Conservation (phyloP, 2,888 invertebrate genomes). For the Drosophila pseudotakahashii region DNA sequence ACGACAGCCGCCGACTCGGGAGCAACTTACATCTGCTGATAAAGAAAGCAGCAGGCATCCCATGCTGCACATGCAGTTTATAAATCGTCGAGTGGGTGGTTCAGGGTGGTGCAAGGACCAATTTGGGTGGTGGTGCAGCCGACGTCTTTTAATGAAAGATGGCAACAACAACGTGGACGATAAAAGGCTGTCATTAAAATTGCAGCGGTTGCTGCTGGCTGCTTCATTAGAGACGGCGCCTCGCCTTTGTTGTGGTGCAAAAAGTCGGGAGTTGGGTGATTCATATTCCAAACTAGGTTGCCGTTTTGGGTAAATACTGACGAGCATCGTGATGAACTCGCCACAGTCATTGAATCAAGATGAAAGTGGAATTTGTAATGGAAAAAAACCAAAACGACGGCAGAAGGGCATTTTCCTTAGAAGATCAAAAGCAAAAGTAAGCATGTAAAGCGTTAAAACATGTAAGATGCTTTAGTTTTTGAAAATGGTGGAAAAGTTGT, state of each 20-base stretch:
- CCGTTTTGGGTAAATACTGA: constrained; percentile 64
- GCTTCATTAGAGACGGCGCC: constrained; percentile 58
- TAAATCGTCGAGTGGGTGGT: constrained; percentile 1
- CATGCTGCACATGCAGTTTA: constrained; percentile 15
- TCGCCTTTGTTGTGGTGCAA: constrained; percentile 36
- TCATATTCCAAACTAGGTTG: constrained; percentile 63
- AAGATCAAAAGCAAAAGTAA: background rate
- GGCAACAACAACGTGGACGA: constrained; percentile 68
- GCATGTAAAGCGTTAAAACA: background rate
- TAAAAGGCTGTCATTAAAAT: constrained; percentile 77
- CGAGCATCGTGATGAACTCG: constrained; percentile 38
- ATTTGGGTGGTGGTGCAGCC: constrained; percentile 9
- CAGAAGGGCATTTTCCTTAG: background rate
- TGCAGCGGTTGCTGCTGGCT: constrained; percentile 53
- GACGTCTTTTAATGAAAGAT: constrained; percentile 73
- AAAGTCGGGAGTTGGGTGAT: constrained; percentile 8
- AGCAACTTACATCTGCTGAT: constrained; percentile 80
- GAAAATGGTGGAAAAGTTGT: background rate
- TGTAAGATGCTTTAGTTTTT: background rate
- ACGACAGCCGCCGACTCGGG: constrained; percentile 49
- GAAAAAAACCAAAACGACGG: constrained; percentile 42
- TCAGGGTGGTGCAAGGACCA: background rate
- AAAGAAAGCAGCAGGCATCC: constrained; percentile 62
- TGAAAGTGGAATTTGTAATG: constrained; percentile 72
- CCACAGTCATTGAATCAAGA: constrained; percentile 76